Percentiles rank a stretch among this genome's conserved stretches.
These are phyloP conservation scores for Cebidichthys violaceus DNA, from an alignment of 2,113 vertebrate species.

Conservation along the genomic window DNA sequence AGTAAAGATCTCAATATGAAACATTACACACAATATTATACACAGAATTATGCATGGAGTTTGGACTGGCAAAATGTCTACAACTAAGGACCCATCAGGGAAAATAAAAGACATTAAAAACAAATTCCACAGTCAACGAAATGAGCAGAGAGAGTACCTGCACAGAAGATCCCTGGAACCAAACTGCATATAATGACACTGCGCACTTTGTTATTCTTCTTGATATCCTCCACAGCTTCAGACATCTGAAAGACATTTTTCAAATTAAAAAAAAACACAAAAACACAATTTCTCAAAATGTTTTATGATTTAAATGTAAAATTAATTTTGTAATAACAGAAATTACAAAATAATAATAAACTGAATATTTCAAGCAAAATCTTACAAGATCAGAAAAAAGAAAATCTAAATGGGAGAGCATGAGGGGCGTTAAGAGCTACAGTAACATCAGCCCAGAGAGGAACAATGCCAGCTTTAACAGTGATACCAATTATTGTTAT, in stretches of 20 bases:
- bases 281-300: not conserved
- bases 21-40: not conserved
- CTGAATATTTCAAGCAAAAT: not conserved
- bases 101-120: not conserved
- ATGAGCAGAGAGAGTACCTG: constrained; percentile 84
- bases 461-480: not conserved
- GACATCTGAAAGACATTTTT: constrained; percentile 87
- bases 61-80: not conserved
- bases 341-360: not conserved
- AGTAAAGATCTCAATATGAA: not conserved
- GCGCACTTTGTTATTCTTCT: constrained; percentile 93
- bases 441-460: not conserved
- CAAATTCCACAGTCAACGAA: not conserved
- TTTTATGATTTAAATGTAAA: not conserved
- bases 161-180: constrained; percentile 97
- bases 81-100: not conserved
- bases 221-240: constrained; percentile 92
- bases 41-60: not conserved
- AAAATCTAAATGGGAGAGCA: not conserved
- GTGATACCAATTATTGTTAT: not conserved
- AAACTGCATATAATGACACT: constrained; percentile 94
- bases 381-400: not conserved
- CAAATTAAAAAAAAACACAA: not conserved
- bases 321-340: not conserved
- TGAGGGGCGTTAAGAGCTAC: not conserved